These are phyloP conservation scores for Paralichthys olivaceus DNA, from an alignment of 2,113 vertebrate species.

Conservation along the genomic window DNA sequence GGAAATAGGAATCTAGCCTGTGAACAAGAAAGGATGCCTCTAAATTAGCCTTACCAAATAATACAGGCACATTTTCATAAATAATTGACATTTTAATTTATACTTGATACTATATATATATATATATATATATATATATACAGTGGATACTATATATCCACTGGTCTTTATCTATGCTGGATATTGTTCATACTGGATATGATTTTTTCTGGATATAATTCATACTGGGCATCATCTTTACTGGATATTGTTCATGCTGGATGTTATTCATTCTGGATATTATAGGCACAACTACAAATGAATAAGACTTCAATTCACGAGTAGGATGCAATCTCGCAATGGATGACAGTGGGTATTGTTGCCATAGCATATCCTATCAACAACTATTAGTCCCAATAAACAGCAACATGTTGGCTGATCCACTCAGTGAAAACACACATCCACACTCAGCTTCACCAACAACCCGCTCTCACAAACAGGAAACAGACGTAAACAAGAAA, in stretches of 20 bases:
- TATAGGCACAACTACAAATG: too few relatives aligned
- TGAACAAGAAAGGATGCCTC: too few relatives aligned
- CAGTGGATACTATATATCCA: too few relatives aligned
- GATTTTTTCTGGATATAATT: too few relatives aligned
- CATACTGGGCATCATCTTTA: too few relatives aligned
- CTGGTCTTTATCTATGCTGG: too few relatives aligned
- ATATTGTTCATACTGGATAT: neutral
- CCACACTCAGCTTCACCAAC: neutral
- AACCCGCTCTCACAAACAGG: too few relatives aligned
- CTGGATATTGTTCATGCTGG: neutral
- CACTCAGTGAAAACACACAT: slow-evolving; percentile 31
- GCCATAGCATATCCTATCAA: slow-evolving; percentile 51
- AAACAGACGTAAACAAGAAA: neutral
- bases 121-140: too few relatives aligned
- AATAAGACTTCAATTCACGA: neutral
- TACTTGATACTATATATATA: too few relatives aligned
- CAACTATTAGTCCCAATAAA: slow-evolving; percentile 42
- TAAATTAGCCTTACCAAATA: too few relatives aligned
- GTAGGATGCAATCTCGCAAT: neutral
- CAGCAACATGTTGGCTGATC: slow-evolving; percentile 66
- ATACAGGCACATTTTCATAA: too few relatives aligned
- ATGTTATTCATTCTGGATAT: neutral
- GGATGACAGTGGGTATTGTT: slow-evolving; percentile 36
- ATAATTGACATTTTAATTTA: too few relatives aligned
- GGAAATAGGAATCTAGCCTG: neutral